Conservation (phyloP, 1,140 invertebrate genomes). For the Cherax destructor region DNA sequence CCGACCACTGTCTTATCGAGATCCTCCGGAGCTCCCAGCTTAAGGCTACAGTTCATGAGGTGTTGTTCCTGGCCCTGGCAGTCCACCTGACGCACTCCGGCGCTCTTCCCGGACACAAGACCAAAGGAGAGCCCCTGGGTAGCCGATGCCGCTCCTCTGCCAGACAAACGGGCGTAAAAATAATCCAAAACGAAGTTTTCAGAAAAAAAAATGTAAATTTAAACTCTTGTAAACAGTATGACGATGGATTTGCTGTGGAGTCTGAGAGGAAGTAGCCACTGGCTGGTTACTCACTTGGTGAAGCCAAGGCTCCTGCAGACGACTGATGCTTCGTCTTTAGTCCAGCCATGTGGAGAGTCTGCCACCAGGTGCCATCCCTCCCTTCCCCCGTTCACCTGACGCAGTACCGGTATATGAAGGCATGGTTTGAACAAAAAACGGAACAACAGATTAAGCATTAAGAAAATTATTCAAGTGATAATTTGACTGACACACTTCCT, state of each 20-base stretch:
- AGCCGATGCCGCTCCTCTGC: slow-evolving; percentile 34
- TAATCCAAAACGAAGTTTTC: not conserved
- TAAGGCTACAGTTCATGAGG: slow-evolving; percentile 20
- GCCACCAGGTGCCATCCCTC: slow-evolving; percentile 78
- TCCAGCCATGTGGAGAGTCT: slow-evolving; percentile 77
- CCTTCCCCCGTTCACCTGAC: slow-evolving; percentile 17
- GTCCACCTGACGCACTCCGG: slow-evolving; percentile 15
- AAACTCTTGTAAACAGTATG: too few relatives aligned
- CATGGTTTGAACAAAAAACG: too few relatives aligned
- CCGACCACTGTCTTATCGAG: slow-evolving; percentile 49
- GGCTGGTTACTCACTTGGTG: slow-evolving; percentile 74
- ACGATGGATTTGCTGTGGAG: too few relatives aligned
- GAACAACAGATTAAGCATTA: too few relatives aligned
- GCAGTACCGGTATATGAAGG: too few relatives aligned
- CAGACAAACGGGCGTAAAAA: not conserved
- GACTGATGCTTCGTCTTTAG: slow-evolving; percentile 77
- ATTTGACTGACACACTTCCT: too few relatives aligned
- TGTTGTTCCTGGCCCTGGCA: slow-evolving; percentile 34
- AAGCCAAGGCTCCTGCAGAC: slow-evolving; percentile 80
- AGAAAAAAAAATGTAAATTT: not conserved
- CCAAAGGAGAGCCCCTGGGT: slow-evolving; percentile 42
- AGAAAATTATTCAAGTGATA: too few relatives aligned
- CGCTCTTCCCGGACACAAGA: not conserved
- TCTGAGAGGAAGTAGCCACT: too few relatives aligned
- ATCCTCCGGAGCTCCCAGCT: slow-evolving; percentile 19